These are phyloP conservation scores for Dysmachus trigonus DNA, from an alignment of 2,888 invertebrate genomes.

Conservation along the genomic window DNA sequence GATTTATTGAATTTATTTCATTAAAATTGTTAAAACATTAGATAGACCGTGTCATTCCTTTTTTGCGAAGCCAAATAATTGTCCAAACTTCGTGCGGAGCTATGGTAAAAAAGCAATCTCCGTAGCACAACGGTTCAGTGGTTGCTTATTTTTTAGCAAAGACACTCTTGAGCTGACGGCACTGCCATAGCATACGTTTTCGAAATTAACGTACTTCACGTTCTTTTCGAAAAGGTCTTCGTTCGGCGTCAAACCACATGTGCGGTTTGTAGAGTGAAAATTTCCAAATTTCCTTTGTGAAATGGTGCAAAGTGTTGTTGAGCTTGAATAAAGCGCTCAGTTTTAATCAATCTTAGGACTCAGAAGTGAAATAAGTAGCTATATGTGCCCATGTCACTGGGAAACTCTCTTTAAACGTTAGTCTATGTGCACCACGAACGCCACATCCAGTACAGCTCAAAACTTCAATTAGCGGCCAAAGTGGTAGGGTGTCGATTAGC, in stretches of 20 bases:
- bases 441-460: not conserved
- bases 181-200: slow-evolving; percentile 27
- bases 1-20: too few species aligned
- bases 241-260: slow-evolving; percentile 76
- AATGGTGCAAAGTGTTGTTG: slow-evolving; percentile 60
- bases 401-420: not conserved
- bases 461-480: not conserved
- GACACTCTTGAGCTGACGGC: not conserved
- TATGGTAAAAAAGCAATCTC: too few species aligned
- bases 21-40: too few species aligned
- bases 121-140: not conserved
- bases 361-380: not conserved
- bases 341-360: not conserved
- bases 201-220: not conserved
- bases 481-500: not conserved
- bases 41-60: too few species aligned
- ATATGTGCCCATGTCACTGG: not conserved
- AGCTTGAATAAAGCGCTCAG: slow-evolving; percentile 56
- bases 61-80: too few species aligned
- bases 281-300: slow-evolving; percentile 57
- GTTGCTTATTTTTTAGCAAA: not conserved
- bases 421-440: not conserved
- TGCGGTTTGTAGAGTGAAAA: slow-evolving; percentile 63
- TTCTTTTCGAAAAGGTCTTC: slow-evolving; percentile 71
- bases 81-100: too few species aligned